Evolutionary conservation across 2,113 vertebrate genomes (phyloP), one percentile per base, ranked within the genome.

Genomic region (Urocitellus parryii): DNA sequence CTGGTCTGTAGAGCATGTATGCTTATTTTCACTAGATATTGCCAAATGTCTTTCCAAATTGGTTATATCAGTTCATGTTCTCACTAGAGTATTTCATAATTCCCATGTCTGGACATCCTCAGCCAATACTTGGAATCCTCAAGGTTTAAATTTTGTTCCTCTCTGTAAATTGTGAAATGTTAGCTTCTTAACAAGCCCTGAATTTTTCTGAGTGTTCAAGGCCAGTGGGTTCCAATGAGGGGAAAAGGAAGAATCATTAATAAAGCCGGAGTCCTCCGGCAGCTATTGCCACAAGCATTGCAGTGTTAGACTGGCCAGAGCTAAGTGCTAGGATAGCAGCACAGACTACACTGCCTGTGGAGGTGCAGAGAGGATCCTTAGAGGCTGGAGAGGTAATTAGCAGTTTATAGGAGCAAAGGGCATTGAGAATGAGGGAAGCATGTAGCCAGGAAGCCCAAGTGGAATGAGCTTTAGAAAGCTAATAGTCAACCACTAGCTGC

Each of bases 21-120:
- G n/a, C 1, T 48, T 91, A 20, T 37, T 42, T 72, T 22, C 65
- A 37, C n/a, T 84, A 20, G 56, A 76, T 88, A 56, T 51, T 94
- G 91, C 67, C 68, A 79, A 78, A 82, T 94, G 56, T 74, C 24
- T 97, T 95, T 96, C 42, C 68, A 94, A 88, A 82, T 86, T 73
- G 45, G 32, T 90, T 85, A 37, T 89, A 45, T 88, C 42, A 53
- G 56, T 82, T 95, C 89, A 42, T 82, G 91, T 79, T 95, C 65
- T 96, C 42, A 91, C 48, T 67, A 22, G 61, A 81, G 81, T 61
- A 34, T 95, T 92, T 87, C 63, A 13, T 73, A 74, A 77, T 88
- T 88, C 25, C 45, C 79, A 53, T 88, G 42, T 94, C 89, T 94
- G 79, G 74, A 87, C 9, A n/a, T 82, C 32, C 37, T 96, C 56